Percentiles rank a stretch among this genome's conserved stretches.
phyloP scores from a whole-genome alignment of 2,113 vertebrate genomes.

The Fukomys damarensis region DNA sequence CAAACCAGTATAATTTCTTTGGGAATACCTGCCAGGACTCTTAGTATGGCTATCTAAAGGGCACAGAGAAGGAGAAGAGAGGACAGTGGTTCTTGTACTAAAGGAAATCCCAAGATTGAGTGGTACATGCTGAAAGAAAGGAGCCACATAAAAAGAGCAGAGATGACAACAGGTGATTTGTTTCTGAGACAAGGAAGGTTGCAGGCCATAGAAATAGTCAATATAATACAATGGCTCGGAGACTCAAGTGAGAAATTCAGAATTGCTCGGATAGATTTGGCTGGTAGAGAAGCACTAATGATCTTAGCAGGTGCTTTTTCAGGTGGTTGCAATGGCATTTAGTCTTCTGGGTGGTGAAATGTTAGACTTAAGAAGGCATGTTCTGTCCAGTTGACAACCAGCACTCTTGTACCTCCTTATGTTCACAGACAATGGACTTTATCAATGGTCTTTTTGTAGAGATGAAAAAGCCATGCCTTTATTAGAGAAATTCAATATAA shows the following conservation, averaged over 20 bases:
- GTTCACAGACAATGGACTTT: not conserved
- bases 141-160: not conserved
- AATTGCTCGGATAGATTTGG: not conserved
- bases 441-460: not conserved
- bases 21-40: not conserved
- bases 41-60: not conserved
- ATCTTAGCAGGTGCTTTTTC: not conserved
- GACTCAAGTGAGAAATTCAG: not conserved
- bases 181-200: not conserved
- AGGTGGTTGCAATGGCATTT: fast-evolving
- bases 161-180: not conserved
- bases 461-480: not conserved
- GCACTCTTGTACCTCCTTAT: not conserved
- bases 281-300: not conserved
- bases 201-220: not conserved
- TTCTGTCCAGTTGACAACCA: fast-evolving
- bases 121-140: not conserved
- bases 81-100: not conserved
- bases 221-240: not conserved
- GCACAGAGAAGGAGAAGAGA: not conserved
- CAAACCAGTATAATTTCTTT: not conserved
- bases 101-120: not conserved
- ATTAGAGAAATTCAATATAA: not conserved
- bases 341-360: not conserved
- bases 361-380: not conserved